A percentile compares a stretch with the other conserved stretches of the same genome.
Conservation (phyloP, 2,113 vertebrate species). For the Geococcyx californianus region DNA sequence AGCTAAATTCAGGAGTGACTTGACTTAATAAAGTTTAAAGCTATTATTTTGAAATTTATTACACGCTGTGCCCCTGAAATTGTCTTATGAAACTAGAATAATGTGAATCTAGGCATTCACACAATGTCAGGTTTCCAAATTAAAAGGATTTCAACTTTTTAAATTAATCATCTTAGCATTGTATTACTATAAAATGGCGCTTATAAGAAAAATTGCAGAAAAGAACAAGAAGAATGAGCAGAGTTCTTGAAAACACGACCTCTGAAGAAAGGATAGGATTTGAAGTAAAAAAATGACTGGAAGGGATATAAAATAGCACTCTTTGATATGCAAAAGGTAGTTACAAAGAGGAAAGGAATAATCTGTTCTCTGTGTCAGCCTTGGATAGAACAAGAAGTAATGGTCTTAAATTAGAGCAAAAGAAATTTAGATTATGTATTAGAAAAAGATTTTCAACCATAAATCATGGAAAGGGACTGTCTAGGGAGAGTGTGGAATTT, state of each 20-base stretch:
- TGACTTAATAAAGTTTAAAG: neutral
- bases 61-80: neutral
- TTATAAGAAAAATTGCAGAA: conserved; percentile 35
- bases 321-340: conserved; percentile 56
- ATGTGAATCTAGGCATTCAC: neutral
- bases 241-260: conserved; percentile 44
- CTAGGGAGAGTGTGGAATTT: conserved; percentile 1
- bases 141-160: conserved; percentile 14
- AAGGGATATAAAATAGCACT: conserved; percentile 40
- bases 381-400: conserved; percentile 60
- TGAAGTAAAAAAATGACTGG: conserved; percentile 42
- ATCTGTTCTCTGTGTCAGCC: conserved; percentile 55
- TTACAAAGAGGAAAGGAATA: conserved; percentile 48
- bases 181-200: neutral
- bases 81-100: neutral
- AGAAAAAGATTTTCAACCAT: conserved; percentile 55
- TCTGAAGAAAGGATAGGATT: conserved; percentile 29
- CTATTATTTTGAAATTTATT: conserved; percentile 36
- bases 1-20: neutral
- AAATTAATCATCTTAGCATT: conserved; percentile 36
- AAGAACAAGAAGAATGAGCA: conserved; percentile 45
- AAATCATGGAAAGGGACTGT: conserved; percentile 37
- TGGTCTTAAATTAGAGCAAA: conserved; percentile 55
- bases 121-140: conserved; percentile 27
- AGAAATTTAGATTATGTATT: conserved; percentile 62